phyloP scores from a whole-genome alignment of 2,113 vertebrate species.

The Ophthalmolycus amberensis region DNA sequence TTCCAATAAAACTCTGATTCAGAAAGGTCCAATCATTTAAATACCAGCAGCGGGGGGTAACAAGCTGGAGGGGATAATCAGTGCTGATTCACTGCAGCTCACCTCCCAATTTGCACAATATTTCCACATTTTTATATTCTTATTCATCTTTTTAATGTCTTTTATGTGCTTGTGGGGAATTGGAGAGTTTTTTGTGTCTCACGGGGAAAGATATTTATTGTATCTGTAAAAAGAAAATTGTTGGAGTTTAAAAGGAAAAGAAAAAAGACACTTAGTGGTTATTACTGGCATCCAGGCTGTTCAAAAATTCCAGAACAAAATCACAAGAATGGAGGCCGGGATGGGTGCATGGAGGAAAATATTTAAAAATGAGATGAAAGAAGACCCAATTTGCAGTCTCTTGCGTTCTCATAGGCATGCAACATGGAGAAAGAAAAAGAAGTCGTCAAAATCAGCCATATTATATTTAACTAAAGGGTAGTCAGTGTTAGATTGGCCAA shows the following conservation, averaged over 20 bases:
- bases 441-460: neutral
- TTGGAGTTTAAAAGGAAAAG: constrained; percentile 1
- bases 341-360: neutral
- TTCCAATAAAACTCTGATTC: constrained; percentile 51
- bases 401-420: neutral
- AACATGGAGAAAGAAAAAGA: neutral
- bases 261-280: neutral
- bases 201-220: neutral
- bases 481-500: constrained; percentile 31
- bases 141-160: constrained; percentile 14
- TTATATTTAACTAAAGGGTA: neutral
- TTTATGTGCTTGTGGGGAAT: neutral
- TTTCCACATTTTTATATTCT: constrained; percentile 17
- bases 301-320: neutral
- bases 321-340: neutral
- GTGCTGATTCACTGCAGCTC: constrained; percentile 41
- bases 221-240: neutral
- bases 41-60: constrained; percentile 38
- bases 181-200: neutral
- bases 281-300: neutral
- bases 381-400: neutral
- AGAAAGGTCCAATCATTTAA: constrained; percentile 16
- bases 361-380: neutral
- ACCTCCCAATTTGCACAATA: constrained; percentile 19
- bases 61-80: constrained; percentile 34